Conservation (phyloP, 2,888 invertebrate species). For the Urechis unicinctus region DNA sequence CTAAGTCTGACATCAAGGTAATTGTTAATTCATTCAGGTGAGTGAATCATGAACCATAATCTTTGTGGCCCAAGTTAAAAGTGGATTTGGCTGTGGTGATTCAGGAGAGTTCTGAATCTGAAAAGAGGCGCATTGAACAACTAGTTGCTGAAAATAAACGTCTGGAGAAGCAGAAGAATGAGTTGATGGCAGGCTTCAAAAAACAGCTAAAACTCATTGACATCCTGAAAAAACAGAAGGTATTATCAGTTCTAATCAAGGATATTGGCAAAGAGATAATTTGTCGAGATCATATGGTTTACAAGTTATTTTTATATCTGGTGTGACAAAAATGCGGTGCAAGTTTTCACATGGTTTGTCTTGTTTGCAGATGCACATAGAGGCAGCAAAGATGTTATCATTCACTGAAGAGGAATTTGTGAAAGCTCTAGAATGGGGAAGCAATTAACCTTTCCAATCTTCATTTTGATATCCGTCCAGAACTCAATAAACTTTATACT, state of each 20-base stretch:
- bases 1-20: slow-evolving; percentile 45
- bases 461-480: no score
- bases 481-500: no score
- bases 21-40: background rate
- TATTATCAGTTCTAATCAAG: slow-evolving; percentile 22
- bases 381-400: slow-evolving; percentile 51
- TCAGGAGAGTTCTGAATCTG: slow-evolving; percentile 26
- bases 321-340: no score
- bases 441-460: no score
- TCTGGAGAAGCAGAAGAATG: slow-evolving; percentile 51
- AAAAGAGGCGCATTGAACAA: slow-evolving; percentile 46
- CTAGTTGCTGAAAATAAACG: slow-evolving; percentile 46
- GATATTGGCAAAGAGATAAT: no score
- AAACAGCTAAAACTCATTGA: slow-evolving; percentile 53
- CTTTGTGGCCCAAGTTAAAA: no score
- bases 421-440: slow-evolving; percentile 51
- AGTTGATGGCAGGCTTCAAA: slow-evolving; percentile 51
- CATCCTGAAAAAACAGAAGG: slow-evolving; percentile 51
- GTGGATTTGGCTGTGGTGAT: background rate
- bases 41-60: background rate
- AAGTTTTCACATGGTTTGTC: no score
- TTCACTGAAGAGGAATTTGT: slow-evolving; percentile 53
- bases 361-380: slow-evolving; percentile 53
- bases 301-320: no score
- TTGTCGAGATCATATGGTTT: no score